These are phyloP conservation scores for Ciconia boyciana DNA, from an alignment of 2,113 vertebrate species.

Conservation along the genomic window DNA sequence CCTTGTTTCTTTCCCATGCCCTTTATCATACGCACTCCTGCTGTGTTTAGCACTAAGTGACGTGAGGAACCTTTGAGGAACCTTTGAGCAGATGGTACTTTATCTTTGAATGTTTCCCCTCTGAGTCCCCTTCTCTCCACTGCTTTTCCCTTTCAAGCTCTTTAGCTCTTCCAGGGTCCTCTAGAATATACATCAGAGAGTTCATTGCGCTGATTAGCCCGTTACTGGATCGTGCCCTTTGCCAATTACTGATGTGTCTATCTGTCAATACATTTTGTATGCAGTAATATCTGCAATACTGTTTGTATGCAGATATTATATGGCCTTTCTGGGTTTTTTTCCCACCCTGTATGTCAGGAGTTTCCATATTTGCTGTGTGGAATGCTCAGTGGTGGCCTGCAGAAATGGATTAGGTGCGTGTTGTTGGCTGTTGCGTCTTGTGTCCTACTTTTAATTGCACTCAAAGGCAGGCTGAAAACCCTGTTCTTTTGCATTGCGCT, in stretches of 20 bases:
- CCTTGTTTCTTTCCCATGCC: constrained; percentile 30
- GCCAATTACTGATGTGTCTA: not conserved
- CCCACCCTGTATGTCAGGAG: not conserved
- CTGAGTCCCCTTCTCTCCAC: constrained; percentile 46
- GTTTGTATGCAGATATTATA: not conserved
- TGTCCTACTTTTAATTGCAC: not conserved
- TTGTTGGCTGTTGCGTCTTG: not conserved
- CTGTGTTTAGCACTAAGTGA: constrained; percentile 44
- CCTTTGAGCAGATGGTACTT: constrained; percentile 66
- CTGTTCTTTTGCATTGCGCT: not conserved
- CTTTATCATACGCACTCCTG: constrained; percentile 9
- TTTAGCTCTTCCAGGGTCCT: not conserved
- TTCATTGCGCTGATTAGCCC: not conserved
- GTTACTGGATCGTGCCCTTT: not conserved
- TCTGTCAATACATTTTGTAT: not conserved
- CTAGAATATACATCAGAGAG: not conserved
- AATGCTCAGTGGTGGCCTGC: not conserved
- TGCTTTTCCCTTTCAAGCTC: constrained; percentile 43
- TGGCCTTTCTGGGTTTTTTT: not conserved
- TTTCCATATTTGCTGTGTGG: not conserved
- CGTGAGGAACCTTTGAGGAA: constrained; percentile 58
- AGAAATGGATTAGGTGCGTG: not conserved
- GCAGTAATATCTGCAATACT: not conserved
- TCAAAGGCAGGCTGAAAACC: not conserved
- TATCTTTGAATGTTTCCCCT: constrained; percentile 61